Evolutionary conservation across 2,113 vertebrate genomes (phyloP).

Genomic region (Colaptes auratus): DNA sequence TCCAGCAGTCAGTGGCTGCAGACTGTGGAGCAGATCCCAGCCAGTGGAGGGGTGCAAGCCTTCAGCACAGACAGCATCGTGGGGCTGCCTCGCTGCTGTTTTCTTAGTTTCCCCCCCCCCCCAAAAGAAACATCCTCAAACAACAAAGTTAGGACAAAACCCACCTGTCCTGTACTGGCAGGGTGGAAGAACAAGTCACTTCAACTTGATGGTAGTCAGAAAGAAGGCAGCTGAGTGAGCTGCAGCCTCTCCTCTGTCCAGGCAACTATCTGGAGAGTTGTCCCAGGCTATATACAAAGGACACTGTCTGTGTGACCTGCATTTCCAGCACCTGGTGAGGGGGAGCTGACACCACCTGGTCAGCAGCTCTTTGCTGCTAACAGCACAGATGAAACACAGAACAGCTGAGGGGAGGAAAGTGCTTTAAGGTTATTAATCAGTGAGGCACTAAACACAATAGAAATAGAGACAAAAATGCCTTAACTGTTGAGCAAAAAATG

Average conservation of each 20-base stretch:
- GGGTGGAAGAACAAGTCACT: background rate
- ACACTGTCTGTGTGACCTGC: rapidly evolving
- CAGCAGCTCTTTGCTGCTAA: background rate
- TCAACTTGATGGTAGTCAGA: rapidly evolving
- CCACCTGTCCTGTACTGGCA: background rate
- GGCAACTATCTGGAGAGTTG: background rate
- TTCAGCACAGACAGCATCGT: background rate
- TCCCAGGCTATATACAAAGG: background rate
- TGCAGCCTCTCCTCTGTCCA: background rate
- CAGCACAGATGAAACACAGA: background rate
- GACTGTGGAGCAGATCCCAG: background rate
- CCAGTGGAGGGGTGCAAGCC: background rate
- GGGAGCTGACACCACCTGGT: background rate
- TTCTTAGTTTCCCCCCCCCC: rapidly evolving
- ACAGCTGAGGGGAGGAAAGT: background rate
- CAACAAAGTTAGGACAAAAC: background rate
- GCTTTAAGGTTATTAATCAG: background rate
- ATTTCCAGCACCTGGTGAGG: background rate
- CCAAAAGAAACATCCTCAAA: too few relatives aligned
- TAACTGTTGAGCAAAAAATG: background rate
- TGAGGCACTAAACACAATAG: background rate
- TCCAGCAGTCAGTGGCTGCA: background rate
- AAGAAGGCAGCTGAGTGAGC: background rate
- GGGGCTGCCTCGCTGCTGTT: background rate
- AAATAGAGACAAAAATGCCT: background rate